These are phyloP conservation scores for Nycticebus coucang DNA, from an alignment of 2,113 vertebrate species.

Conservation along the genomic window DNA sequence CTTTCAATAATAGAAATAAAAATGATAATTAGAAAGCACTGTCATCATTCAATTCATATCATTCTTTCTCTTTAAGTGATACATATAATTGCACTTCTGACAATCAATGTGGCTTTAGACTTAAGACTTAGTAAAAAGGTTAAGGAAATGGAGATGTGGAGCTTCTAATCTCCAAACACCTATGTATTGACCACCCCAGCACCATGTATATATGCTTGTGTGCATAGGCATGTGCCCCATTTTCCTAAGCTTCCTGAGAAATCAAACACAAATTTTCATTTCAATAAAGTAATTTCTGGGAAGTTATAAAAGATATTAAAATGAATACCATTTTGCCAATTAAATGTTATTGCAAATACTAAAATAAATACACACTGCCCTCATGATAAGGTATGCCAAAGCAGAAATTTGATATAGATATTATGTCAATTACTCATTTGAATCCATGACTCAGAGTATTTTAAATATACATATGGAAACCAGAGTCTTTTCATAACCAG, in stretches of 20 bases:
- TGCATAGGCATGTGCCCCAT: background rate
- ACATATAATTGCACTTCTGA: background rate
- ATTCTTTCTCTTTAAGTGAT: background rate
- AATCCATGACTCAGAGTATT: constrained; percentile 62
- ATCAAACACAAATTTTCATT: background rate
- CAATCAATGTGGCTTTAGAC: background rate
- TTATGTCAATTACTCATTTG: constrained; percentile 48
- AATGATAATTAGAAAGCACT: background rate
- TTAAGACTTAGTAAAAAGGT: background rate
- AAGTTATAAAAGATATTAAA: constrained; percentile 12
- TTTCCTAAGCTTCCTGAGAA: constrained; percentile 13
- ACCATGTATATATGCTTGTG: background rate
- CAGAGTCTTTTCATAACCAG: constrained; percentile 59
- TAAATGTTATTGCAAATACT: background rate
- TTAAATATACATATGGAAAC: constrained; percentile 68
- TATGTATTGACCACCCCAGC: background rate
- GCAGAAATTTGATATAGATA: constrained; percentile 50
- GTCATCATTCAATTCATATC: background rate
- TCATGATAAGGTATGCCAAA: constrained; percentile 62
- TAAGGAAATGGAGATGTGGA: background rate
- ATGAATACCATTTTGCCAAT: background rate
- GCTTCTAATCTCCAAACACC: background rate
- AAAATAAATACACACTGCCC: constrained; percentile 24
- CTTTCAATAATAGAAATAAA: background rate
- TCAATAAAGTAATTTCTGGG: constrained; percentile 20